Conservation (phyloP, 2,113 vertebrate species). For the Gallinago jamesoni region DNA sequence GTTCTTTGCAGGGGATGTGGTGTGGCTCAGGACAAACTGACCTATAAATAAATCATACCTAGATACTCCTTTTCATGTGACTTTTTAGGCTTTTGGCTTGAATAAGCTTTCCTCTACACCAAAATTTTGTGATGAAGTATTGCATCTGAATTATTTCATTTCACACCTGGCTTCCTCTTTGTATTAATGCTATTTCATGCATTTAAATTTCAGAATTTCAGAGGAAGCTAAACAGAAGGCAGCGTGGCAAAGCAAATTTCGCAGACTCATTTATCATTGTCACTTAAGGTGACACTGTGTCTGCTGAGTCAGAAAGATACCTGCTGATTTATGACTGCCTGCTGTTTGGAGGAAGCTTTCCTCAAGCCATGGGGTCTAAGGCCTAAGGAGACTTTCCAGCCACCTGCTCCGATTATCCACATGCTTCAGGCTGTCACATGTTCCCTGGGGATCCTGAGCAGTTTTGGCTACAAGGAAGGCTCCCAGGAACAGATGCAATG, state of each 20-base stretch:
- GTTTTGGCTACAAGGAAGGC: not conserved
- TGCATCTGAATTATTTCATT: constrained; percentile 3
- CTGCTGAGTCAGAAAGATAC: constrained; percentile 24
- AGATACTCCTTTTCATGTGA: not conserved
- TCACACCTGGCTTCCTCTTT: constrained; percentile 11
- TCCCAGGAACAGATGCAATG: not conserved
- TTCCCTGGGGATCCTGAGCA: not conserved
- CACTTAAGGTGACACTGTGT: not conserved
- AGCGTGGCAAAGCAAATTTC: not conserved
- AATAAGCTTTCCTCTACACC: not conserved
- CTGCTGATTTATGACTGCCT: not conserved
- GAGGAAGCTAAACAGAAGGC: not conserved
- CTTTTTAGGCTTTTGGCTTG: not conserved
- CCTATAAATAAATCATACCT: not conserved
- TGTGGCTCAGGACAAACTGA: not conserved
- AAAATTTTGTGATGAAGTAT: not conserved
- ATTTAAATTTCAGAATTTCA: not conserved
- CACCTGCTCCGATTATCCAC: not conserved
- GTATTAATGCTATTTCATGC: not conserved
- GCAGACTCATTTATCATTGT: not conserved
- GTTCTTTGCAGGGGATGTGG: not conserved
- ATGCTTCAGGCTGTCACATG: not conserved
- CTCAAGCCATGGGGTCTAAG: not conserved
- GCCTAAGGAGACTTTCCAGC: not conserved
- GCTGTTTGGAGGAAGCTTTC: not conserved